Evolutionary conservation across 1,140 invertebrate genomes (phyloP), one percentile per base, ranked within the genome.

Genomic region (Diorhabda sublineata): DNA sequence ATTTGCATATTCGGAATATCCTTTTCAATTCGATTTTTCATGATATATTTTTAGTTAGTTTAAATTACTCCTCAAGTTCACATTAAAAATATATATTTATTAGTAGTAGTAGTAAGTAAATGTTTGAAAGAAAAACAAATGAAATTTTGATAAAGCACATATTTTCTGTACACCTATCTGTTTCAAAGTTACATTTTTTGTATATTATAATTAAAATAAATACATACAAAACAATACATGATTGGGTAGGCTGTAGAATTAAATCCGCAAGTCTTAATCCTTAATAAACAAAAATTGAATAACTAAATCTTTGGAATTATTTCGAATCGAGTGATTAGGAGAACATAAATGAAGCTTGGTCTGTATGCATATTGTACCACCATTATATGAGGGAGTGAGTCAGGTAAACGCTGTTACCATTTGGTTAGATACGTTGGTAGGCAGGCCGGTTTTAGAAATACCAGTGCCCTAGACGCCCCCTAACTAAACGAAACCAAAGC

Each of bases 1-100:
- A 74, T 74, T 74, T 74, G 72, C 72, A 74, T 74, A 74, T 67
- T 67, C 59, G 6, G 58, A 68, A 61, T 57, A 61, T 45, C 45
- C 42, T 9, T 5, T 26, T 26, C 26, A 26, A 26, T 26, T 26
- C 26, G 26, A 26, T 26, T 41, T 66, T 66, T 60, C 8, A 64
- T 26, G 8, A 64, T 4, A 4, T 9, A 45, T 7, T 45, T 26
- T 26, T 26, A 26, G 11, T 47, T 64, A 9, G 11, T 52, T 45
- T 45, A 52, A 41, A 64, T 44, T 9, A 41, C n/a, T 26, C n/a
- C 43, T 45, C 42, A 4, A 11, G 8, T 8, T 41, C 8, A 8
- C 4, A 6, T 44, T 45, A 64, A 44, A 11, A 9, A n/a, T 47
- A 47, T 64, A 8, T 52, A 45, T 7, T 42, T 42, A 42, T 42